Evolutionary conservation across 2,888 invertebrate genomes (phyloP).

Genomic region (Lasioglossum pauxillum): DNA sequence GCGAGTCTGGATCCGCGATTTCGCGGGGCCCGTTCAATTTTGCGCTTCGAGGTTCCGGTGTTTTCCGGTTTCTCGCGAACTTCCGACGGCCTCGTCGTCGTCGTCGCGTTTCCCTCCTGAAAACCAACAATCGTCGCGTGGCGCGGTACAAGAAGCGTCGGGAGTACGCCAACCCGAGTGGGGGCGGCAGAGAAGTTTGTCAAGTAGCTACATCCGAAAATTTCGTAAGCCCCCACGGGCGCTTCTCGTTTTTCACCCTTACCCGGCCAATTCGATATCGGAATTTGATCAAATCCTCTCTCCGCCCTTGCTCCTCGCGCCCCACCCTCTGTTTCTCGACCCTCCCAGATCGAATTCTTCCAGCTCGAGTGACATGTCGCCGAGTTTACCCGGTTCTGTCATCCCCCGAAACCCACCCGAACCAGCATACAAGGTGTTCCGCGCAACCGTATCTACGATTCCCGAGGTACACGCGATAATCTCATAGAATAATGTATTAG

Average conservation of each 20-base stretch:
- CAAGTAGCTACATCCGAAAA: conserved; percentile 67
- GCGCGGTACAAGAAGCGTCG: conserved; percentile 14
- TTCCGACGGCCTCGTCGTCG: background rate
- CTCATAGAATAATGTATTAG: conserved; percentile 10
- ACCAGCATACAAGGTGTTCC: conserved; percentile 28
- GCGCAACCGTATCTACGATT: conserved; percentile 1
- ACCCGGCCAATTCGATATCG: conserved; percentile 80
- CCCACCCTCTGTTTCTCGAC: conserved; percentile 56
- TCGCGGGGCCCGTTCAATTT: conserved; percentile 25
- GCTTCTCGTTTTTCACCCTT: conserved; percentile 58
- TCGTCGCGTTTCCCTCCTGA: background rate
- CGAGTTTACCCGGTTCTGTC: conserved; percentile 78
- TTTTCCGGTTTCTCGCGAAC: conserved; percentile 31
- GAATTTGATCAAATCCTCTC: conserved; percentile 83
- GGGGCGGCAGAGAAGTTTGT: conserved; percentile 37
- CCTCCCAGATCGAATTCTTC: conserved; percentile 83
- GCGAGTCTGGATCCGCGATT: conserved; percentile 26
- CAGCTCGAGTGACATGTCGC: conserved; percentile 83
- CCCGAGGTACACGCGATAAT: background rate
- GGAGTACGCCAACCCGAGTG: conserved; percentile 29
- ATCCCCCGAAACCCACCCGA: background rate
- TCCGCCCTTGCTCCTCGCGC: conserved; percentile 30
- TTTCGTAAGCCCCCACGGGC: conserved; percentile 62
- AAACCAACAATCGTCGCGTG: conserved; percentile 42
- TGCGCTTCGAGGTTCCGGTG: conserved; percentile 35